phyloP scores from a whole-genome alignment of 2,797 vertebrate genomes.

The Spizella passerina region DNA sequence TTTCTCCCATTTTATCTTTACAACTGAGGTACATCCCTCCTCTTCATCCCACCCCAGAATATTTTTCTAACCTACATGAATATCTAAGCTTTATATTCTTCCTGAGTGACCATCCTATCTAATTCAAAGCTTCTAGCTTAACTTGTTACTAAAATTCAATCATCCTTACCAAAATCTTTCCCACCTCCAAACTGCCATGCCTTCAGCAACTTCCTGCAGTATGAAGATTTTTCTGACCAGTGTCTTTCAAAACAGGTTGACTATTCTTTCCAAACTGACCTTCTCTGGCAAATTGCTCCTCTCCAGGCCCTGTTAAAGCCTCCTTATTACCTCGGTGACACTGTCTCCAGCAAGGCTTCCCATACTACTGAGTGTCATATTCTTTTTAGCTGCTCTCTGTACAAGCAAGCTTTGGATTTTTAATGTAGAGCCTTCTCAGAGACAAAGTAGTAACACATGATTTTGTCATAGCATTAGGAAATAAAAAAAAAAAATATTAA shows the following conservation, averaged over 20 bases:
- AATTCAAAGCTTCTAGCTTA: not conserved
- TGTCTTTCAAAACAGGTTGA: not conserved
- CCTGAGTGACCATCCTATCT: not conserved
- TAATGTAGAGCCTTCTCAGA: not conserved
- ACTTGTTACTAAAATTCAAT: not conserved
- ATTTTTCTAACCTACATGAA: not conserved
- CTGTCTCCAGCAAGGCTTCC: not conserved
- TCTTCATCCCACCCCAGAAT: not conserved
- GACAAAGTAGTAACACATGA: not conserved
- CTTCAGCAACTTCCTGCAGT: not conserved
- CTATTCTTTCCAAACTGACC: not conserved
- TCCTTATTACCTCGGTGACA: not conserved
- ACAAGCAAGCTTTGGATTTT: accelerated
- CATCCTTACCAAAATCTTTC: not conserved
- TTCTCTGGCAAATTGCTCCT: not conserved
- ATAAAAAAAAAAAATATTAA: not conserved
- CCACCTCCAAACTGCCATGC: not conserved
- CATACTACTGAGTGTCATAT: not conserved
- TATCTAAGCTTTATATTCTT: not conserved
- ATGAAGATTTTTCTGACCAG: not conserved
- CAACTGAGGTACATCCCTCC: not conserved
- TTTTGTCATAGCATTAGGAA: not conserved
- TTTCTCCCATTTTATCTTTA: not conserved
- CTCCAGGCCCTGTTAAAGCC: not conserved
- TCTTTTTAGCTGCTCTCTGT: not conserved